Base-by-base conservation (phyloP, 2,888 invertebrate species). In the Charanyca ferruginea region DNA sequence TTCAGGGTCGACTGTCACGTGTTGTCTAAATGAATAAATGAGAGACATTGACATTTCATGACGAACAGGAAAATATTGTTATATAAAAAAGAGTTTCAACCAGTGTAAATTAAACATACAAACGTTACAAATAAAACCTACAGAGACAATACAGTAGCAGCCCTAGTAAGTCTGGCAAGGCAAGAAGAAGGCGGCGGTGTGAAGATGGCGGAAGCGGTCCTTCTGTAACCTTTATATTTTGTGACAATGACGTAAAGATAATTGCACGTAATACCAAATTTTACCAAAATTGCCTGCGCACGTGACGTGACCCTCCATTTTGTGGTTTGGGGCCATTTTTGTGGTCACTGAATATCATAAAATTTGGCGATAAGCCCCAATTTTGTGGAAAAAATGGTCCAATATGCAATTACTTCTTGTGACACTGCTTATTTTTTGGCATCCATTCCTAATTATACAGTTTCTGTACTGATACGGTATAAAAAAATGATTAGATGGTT, bases 331-430 rank as follows among this genome's bases (percentile, higher is more conserved):
- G 13, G 18, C 48, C 61, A 53, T 53, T 61, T 32, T 53, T 61
- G 72, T 45, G 74, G 73, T 58, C 32, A 53, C 65, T 9, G 18
- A 53, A 9, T 3, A 23, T 45, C 70, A 61, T 75, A 53, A 65
- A 75, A 70, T 61, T 42, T 45, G 41, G 44, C 57, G 22, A 49
- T 70, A 61, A 74, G 3, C 42, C 20, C 35, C 25, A 18, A 54
- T 49, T 70, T 47, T 45, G 22, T 32, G 45, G 45, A 57, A 70
- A 65, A 69, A 59, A 11, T 25, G 70, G 7, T 41, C 16, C 45
- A 65, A 61, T 69, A 57, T 38, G 35, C 65, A 53, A 65, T 70
- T 48, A 74, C 23, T 55, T 51, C 28, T 44, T 47, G 25, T 48
- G 3, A 32, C 4, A 23, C 1, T 32, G 28, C n/a, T 57, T 45